Conservation (phyloP, 2,113 vertebrate species). For the Xiphophorus maculatus region DNA sequence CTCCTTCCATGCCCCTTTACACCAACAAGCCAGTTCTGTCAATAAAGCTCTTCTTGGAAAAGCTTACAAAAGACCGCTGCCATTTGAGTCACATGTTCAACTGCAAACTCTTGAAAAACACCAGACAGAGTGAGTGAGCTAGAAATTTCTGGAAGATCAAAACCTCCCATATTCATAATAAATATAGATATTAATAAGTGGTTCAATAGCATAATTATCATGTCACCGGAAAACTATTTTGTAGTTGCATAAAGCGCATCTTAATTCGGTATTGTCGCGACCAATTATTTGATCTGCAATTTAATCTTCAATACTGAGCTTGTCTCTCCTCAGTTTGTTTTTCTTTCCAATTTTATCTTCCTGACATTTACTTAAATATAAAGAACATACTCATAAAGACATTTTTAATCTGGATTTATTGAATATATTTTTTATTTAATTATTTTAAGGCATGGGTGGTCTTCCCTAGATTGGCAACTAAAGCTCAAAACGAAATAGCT, state of each 20-base stretch:
- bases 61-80: conserved; percentile 56
- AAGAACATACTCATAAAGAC: no score
- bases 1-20: background rate
- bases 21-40: conserved; percentile 34
- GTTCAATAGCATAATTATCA: background rate
- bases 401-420: no score
- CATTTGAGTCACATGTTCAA: conserved; percentile 47
- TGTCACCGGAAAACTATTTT: background rate
- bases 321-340: no score
- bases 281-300: no score
- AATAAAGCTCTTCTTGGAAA: conserved; percentile 69
- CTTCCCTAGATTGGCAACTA: no score
- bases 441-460: no score
- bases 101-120: conserved; percentile 61
- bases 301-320: no score
- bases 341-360: no score
- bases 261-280: background rate
- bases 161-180: background rate
- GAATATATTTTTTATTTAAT: no score
- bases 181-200: background rate
- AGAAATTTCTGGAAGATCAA: background rate
- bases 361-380: no score
- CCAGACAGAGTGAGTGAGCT: conserved; percentile 18
- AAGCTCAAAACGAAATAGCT: no score
- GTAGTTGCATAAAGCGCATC: background rate